Evolutionary conservation across 2,888 invertebrate genomes (phyloP).

Genomic region (Nycteola revayana): DNA sequence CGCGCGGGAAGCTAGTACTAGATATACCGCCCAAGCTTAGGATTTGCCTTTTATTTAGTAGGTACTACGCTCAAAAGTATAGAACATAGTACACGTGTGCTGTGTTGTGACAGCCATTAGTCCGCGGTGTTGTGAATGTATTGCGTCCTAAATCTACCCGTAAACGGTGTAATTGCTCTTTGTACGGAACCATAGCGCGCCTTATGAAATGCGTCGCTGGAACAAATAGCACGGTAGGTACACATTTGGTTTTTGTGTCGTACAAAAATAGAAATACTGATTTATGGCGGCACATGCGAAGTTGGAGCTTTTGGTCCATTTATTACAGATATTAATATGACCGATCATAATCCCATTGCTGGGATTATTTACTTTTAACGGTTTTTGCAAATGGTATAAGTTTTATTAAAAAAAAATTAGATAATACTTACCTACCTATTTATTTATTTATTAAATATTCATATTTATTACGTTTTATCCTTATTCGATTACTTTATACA

Average conservation of each 20-base stretch:
- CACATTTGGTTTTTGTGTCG: conserved; percentile 1
- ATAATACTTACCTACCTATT: no score
- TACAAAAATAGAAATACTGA: conserved; percentile 3
- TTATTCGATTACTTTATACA: no score
- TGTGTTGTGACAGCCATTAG: conserved; percentile 39
- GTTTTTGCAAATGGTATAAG: no score
- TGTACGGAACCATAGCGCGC: conserved; percentile 12
- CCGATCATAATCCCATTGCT: no score
- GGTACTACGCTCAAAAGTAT: no score
- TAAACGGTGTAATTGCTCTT: conserved; percentile 51
- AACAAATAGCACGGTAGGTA: conserved; percentile 2
- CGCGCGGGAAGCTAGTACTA: no score
- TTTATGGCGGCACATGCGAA: not conserved
- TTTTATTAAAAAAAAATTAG: no score
- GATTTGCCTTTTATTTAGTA: no score
- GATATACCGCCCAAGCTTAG: no score
- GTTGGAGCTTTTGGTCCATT: not conserved
- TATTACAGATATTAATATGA: not conserved
- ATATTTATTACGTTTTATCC: no score
- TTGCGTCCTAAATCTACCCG: conserved; percentile 56
- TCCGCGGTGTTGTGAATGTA: conserved; percentile 51
- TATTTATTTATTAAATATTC: no score
- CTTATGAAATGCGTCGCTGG: conserved; percentile 23
- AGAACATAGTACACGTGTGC: conserved; percentile 35
- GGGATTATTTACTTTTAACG: no score